Evolutionary conservation across 2,113 vertebrate genomes (phyloP), one percentile per base, ranked within the genome.

Genomic region (Neopipo cinnamomea): DNA sequence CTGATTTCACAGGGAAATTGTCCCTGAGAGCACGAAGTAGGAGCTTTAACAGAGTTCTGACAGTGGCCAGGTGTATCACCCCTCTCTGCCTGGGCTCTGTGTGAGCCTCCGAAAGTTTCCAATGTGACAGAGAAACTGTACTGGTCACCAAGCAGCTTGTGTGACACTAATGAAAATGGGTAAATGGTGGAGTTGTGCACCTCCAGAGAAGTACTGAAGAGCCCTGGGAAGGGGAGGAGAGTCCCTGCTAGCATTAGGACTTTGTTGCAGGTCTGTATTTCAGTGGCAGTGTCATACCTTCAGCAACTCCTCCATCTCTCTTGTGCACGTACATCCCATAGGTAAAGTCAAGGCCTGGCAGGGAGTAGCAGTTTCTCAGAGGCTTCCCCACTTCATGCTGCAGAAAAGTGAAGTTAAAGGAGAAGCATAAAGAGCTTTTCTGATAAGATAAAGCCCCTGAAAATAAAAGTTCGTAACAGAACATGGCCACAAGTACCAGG

Each of bases 351-450:
- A 95, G 50, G 30, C 98, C 98, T 15, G 98, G 99, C 80, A 98
- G 95, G 52, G 95, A 66, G 78, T 93, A 97, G 80, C 98, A 98
- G 89, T 93, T 98, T 44, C 97, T 97, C 46, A 67, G 97, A 20
- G 97, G 91, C 76, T 97, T 99, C 76, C 98, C 99, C 39, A 99
- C 80, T 50, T 98, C 97, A 11, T 98, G 95, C 99, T 99, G 96
- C 14, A 18, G 46, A 84, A 76, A 55, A 80, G 8, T 39, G 27
- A 85, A 67, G 14, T 50, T 37, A 46, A 31, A 73, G 49, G 33
- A 61, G 37, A 76, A 75, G 24, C 0, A 5, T 58, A 27, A 93
- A 79, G 39, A 33, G 4, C 1, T 59, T 47, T 88, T 23, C 66
- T 72, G 52, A 6, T 47, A 39, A 61, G 24, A 6, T 59, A 41